Conservation (phyloP, 2,113 vertebrate genomes). For the Leptosomus discolor region DNA sequence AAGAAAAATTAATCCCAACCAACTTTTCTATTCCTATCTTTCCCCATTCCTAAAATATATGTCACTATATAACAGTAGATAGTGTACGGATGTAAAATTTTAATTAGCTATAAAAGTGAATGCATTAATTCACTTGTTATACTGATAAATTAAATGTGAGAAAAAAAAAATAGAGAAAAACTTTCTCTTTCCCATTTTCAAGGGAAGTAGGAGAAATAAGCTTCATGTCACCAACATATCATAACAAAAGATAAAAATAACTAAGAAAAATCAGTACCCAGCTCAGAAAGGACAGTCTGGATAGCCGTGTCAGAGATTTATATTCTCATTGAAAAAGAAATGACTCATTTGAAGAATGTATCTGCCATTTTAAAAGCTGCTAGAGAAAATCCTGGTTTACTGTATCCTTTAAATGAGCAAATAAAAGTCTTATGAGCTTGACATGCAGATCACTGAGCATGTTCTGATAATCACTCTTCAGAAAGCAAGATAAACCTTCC, state of each 20-base stretch:
- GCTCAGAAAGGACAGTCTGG: background rate
- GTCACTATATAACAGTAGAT: background rate
- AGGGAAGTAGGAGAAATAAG: background rate
- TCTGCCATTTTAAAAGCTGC: background rate
- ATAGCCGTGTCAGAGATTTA: background rate
- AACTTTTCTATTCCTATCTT: background rate
- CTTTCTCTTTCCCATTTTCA: background rate
- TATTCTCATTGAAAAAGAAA: background rate
- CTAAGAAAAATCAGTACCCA: background rate
- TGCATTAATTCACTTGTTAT: background rate
- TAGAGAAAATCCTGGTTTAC: background rate
- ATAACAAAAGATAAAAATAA: background rate
- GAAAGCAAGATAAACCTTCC: background rate
- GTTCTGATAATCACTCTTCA: background rate
- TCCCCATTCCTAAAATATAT: background rate
- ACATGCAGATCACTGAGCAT: background rate
- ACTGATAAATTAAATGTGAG: background rate
- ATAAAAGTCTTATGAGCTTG: background rate
- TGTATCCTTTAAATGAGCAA: background rate
- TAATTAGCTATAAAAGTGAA: background rate
- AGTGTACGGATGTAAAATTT: background rate
- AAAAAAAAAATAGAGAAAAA: background rate
- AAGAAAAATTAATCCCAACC: background rate
- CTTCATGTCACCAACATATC: background rate
- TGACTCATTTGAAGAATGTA: background rate